Evolutionary conservation across 2,797 vertebrate genomes (phyloP).

Genomic region (Enteromius argenteus): DNA sequence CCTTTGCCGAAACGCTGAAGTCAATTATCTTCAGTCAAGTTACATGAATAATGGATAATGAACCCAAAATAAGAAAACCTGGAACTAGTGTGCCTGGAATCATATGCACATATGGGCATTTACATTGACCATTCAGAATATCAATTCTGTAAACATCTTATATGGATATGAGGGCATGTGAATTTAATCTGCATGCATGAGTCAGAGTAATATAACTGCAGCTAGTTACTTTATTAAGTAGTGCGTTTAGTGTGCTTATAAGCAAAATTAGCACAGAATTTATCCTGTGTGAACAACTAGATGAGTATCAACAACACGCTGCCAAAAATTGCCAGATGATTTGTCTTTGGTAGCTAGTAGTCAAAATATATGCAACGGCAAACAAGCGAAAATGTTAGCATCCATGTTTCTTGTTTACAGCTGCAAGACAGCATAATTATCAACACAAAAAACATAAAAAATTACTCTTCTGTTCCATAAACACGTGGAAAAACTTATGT

Average conservation of each 20-base stretch:
- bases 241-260: neutral
- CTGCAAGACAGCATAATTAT: neutral
- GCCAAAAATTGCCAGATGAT: constrained; percentile 1
- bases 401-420: neutral
- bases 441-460: neutral
- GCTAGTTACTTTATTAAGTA: neutral
- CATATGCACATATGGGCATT: constrained; percentile 8
- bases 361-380: neutral
- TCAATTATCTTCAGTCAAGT: constrained; percentile 63
- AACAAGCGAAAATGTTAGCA: neutral
- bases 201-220: neutral
- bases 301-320: neutral
- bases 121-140: constrained; percentile 1
- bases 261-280: neutral
- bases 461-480: neutral
- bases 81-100: constrained; percentile 28
- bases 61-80: constrained; percentile 61
- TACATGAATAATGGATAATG: constrained; percentile 59
- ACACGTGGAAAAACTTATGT: neutral
- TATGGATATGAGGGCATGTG: neutral
- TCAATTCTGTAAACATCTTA: constrained; percentile 12
- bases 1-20: constrained; percentile 56
- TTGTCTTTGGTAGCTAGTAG: neutral
- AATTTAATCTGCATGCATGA: neutral
- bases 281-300: neutral